A percentile compares a stretch with the other conserved stretches of the same genome.
Evolutionary conservation across 2,888 invertebrate species (phyloP).

Genomic region (Drosophila paracracens): DNA sequence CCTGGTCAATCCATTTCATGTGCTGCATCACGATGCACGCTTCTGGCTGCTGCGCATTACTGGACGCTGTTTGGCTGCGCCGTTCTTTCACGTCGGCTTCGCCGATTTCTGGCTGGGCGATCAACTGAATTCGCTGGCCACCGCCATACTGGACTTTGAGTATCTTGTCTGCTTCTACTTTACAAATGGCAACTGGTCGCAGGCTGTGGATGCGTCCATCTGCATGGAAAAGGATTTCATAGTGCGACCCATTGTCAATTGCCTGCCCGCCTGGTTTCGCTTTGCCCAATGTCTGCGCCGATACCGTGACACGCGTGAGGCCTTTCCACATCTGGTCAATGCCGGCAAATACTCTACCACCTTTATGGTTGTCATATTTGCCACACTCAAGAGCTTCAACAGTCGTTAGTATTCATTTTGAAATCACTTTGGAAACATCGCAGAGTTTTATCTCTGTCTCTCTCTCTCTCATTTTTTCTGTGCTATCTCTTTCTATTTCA

Average conservation of each 20-base stretch:
- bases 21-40: slow-evolving; percentile 95
- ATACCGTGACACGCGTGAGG: slow-evolving; percentile 96
- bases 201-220: slow-evolving; percentile 87
- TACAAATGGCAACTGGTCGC: slow-evolving; percentile 90
- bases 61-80: slow-evolving; percentile 93
- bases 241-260: slow-evolving; percentile 93
- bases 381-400: slow-evolving; percentile 89
- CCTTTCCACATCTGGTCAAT: slow-evolving; percentile 98
- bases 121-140: slow-evolving; percentile 96
- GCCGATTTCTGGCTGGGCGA: slow-evolving; percentile 99
- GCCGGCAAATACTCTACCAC: slow-evolving; percentile 99
- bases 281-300: slow-evolving; percentile 98
- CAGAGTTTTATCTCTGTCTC: background rate
- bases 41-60: slow-evolving; percentile 97
- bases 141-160: slow-evolving; percentile 96
- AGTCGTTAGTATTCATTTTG: slow-evolving; percentile 85
- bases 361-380: slow-evolving; percentile 96
- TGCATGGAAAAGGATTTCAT: slow-evolving; percentile 90
- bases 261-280: slow-evolving; percentile 98
- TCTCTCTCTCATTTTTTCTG: background rate
- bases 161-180: slow-evolving; percentile 97
- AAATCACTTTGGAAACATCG: background rate
- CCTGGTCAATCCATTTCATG: slow-evolving; percentile 95
- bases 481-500: slow-evolving; percentile 8
- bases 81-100: slow-evolving; percentile 96